Evolutionary conservation across 2,113 vertebrate genomes (phyloP).

Genomic region (Mellivora capensis): DNA sequence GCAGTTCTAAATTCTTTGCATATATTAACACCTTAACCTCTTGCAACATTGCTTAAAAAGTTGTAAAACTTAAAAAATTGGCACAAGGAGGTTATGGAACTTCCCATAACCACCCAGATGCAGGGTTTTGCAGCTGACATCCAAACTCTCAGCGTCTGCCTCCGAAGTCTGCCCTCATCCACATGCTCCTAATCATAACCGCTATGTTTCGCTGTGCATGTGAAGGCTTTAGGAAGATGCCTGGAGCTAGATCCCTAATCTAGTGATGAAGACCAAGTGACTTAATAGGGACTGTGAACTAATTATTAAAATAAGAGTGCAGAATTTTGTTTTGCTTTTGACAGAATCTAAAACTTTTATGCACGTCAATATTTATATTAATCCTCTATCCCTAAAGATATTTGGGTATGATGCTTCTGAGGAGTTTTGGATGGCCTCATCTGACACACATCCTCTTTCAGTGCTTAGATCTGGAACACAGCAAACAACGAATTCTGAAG

Average conservation of each 20-base stretch:
- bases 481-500: fast-evolving
- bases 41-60: background rate
- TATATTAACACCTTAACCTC: background rate
- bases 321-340: background rate
- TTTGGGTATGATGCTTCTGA: background rate
- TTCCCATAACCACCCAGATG: background rate
- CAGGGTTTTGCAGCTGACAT: background rate
- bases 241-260: background rate
- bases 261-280: background rate
- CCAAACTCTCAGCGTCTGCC: background rate
- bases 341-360: background rate
- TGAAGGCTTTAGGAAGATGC: background rate
- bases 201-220: background rate
- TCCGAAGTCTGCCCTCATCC: background rate
- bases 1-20: background rate
- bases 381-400: background rate
- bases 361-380: background rate
- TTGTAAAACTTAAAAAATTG: background rate
- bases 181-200: background rate
- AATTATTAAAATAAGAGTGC: background rate
- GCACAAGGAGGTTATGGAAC: background rate
- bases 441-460: background rate
- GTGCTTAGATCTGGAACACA: background rate
- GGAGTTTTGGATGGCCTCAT: background rate
- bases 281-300: background rate